phyloP scores from a whole-genome alignment of 1,140 invertebrate species.

The Teleopsis dalmanni region DNA sequence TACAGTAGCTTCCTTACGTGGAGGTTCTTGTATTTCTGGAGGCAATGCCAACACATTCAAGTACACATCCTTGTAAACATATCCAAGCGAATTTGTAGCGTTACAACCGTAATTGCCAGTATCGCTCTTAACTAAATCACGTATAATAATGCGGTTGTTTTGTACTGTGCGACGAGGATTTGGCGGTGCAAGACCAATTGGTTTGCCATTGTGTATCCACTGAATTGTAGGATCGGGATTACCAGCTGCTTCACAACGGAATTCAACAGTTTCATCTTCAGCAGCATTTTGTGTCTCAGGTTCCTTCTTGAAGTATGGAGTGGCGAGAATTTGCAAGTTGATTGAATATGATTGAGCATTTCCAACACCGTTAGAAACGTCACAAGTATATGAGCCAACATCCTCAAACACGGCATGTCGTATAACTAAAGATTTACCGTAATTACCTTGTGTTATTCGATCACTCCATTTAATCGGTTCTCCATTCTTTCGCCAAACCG shows the following conservation, averaged over 20 bases:
- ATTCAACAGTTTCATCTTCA: constrained; percentile 82
- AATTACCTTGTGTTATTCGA: constrained; percentile 74
- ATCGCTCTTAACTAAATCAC: constrained; percentile 77
- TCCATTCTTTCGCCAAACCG: constrained; percentile 79
- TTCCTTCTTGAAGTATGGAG: constrained; percentile 88
- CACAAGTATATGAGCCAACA: constrained; percentile 81
- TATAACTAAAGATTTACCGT: constrained; percentile 87
- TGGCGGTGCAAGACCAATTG: constrained; percentile 64
- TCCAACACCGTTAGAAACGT: constrained; percentile 84
- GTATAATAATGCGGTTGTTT: constrained; percentile 71
- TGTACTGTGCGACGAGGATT: constrained; percentile 64
- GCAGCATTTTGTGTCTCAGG: constrained; percentile 82
- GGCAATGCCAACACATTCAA: constrained; percentile 91
- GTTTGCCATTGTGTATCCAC: constrained; percentile 95
- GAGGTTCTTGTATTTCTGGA: constrained; percentile 81
- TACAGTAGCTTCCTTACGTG: constrained; percentile 70
- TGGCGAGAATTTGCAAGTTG: constrained; percentile 69
- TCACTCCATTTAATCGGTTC: constrained; percentile 58
- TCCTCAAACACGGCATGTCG: constrained; percentile 78
- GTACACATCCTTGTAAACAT: constrained; percentile 96
- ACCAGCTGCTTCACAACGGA: constrained; percentile 81
- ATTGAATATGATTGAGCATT: constrained; percentile 77
- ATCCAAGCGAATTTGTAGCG: constrained; percentile 94
- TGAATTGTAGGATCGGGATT: constrained; percentile 83
- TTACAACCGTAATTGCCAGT: constrained; percentile 98